Evolutionary conservation across 2,888 invertebrate species (phyloP).

Genomic region (Trilocha varians): DNA sequence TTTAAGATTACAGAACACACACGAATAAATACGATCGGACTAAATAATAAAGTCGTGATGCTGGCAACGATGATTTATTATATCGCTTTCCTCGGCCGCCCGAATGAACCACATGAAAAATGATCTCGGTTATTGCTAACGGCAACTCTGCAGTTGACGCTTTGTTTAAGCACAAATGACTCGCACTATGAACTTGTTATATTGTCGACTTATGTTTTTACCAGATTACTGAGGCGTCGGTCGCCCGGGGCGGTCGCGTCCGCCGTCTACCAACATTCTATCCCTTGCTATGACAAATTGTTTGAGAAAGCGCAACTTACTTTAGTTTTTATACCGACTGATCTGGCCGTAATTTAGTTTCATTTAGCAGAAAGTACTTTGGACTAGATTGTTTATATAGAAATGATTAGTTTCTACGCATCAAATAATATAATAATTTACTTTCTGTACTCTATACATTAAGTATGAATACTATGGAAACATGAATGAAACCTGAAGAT

Average conservation of each 20-base stretch:
- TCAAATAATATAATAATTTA: too few relatives aligned
- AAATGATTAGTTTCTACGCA: not conserved
- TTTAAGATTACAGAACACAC: constrained; percentile 51
- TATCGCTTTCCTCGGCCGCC: constrained; percentile 67
- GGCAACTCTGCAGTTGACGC: constrained; percentile 69
- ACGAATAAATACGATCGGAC: constrained; percentile 58
- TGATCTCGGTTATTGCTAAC: constrained; percentile 68
- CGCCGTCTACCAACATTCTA: constrained; percentile 14
- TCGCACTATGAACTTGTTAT: constrained; percentile 63
- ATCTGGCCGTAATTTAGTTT: not conserved
- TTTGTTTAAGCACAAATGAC: constrained; percentile 72
- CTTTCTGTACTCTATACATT: too few relatives aligned
- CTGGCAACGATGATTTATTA: constrained; percentile 71
- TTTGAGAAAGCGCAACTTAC: constrained; percentile 8
- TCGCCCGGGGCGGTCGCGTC: constrained; percentile 17
- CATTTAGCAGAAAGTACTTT: constrained; percentile 16
- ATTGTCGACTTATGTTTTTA: constrained; percentile 54
- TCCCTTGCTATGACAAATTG: constrained; percentile 47
- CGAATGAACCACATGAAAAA: constrained; percentile 72
- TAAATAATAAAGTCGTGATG: constrained; percentile 68
- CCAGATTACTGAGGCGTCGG: constrained; percentile 28
- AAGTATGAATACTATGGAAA: too few relatives aligned
- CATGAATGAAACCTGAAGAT: too few relatives aligned
- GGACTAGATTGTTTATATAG: constrained; percentile 17
- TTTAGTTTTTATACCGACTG: not conserved